Conservation (phyloP, 2,113 vertebrate species). For the Chamaetylas fuelleborni region DNA sequence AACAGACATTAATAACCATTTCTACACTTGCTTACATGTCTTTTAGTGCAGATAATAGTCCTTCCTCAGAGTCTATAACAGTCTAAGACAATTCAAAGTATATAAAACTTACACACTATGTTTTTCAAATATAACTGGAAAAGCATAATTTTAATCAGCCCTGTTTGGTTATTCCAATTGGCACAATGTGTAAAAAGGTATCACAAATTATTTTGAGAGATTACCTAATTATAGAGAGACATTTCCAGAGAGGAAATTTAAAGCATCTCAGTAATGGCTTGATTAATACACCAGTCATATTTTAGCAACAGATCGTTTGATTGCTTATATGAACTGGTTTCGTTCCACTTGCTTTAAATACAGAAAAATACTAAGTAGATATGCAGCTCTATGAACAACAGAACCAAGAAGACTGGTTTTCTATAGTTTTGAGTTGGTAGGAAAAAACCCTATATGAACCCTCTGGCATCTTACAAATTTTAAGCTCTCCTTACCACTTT, state of each 20-base stretch:
- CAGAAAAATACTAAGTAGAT: not conserved
- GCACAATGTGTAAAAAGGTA: constrained; percentile 15
- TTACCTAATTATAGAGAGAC: constrained; percentile 37
- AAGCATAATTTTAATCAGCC: constrained; percentile 3
- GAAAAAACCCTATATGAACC: not conserved
- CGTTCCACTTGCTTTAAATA: constrained; percentile 5
- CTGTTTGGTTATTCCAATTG: constrained; percentile 32
- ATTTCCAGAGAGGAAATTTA: constrained; percentile 48
- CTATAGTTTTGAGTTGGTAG: not conserved
- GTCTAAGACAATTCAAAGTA: not conserved
- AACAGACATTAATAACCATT: not conserved
- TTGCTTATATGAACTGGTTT: constrained; percentile 19
- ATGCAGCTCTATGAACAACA: not conserved
- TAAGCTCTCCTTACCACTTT: not conserved
- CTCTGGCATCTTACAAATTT: not conserved
- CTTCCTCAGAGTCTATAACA: not conserved
- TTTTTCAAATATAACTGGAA: not conserved
- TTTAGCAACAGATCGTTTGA: not conserved
- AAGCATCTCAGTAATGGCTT: constrained; percentile 5
- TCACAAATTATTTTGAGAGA: constrained; percentile 59
- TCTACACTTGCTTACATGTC: not conserved
- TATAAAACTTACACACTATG: not conserved
- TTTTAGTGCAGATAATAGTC: not conserved
- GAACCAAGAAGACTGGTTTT: not conserved
- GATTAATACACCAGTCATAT: constrained; percentile 36